Conservation (phyloP, 1,140 invertebrate genomes). For the Periplaneta americana region DNA sequence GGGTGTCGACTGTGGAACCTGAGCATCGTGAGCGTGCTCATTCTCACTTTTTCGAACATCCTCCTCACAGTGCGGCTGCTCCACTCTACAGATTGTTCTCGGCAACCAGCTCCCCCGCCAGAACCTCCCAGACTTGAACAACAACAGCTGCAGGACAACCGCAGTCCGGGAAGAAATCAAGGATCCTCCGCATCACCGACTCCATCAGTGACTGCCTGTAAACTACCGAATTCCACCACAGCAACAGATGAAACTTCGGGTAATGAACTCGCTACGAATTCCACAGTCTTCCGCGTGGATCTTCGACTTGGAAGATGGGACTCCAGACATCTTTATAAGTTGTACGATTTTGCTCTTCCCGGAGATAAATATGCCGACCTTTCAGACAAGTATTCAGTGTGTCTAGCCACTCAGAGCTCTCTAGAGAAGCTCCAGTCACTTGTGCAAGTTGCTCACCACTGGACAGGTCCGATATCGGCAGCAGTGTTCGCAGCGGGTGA, state of each 20-base stretch:
- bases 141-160: constrained; percentile 15
- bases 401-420: constrained; percentile 78
- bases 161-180: constrained; percentile 11
- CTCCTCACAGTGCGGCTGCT: constrained; percentile 60
- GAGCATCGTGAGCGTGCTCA: constrained; percentile 53
- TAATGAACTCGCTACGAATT: not conserved
- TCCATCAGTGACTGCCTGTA: constrained; percentile 35
- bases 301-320: constrained; percentile 67
- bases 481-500: constrained; percentile 74
- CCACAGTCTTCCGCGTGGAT: constrained; percentile 35
- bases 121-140: constrained; percentile 6
- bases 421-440: constrained; percentile 73
- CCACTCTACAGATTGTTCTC: constrained; percentile 42
- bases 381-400: constrained; percentile 54
- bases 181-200: constrained; percentile 29
- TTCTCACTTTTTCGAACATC: constrained; percentile 61
- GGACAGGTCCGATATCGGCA: constrained; percentile 81
- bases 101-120: constrained; percentile 11
- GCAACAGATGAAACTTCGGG: constrained; percentile 26
- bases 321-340: constrained; percentile 54
- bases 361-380: constrained; percentile 52
- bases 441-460: constrained; percentile 68
- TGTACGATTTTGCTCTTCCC: constrained; percentile 65
- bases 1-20: constrained; percentile 64
- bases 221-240: constrained; percentile 6